phyloP scores from a whole-genome alignment of 1,140 invertebrate genomes.

The Drosophila bifasciata region DNA sequence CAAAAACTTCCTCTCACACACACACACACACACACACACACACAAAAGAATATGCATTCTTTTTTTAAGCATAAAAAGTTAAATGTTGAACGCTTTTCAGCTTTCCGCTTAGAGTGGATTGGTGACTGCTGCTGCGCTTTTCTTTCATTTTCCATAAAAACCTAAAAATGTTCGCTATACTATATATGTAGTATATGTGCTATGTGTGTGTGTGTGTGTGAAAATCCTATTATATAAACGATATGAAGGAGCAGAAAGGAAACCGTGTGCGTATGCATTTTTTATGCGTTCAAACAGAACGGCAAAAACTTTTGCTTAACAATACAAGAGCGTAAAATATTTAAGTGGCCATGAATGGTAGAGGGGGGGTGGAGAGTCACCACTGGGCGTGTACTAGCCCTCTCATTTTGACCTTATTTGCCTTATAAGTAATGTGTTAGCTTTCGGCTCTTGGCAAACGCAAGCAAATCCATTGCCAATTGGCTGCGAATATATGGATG shows the following conservation, averaged over 20 bases:
- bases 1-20: too few relatives aligned
- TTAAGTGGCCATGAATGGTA: conserved; percentile 59
- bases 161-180: conserved; percentile 18
- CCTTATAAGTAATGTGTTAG: conserved; percentile 55
- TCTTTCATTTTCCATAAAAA: conserved; percentile 25
- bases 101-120: conserved; percentile 29
- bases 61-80: conserved; percentile 48
- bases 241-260: conserved; percentile 22
- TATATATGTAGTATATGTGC: too few relatives aligned
- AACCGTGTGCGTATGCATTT: conserved; percentile 56
- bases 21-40: too few relatives aligned
- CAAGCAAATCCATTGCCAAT: conserved; percentile 31
- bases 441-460: conserved; percentile 45
- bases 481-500: conserved; percentile 36
- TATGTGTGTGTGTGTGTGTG: conserved; percentile 14
- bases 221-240: conserved; percentile 50
- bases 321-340: conserved; percentile 69
- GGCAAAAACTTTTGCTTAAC: conserved; percentile 53
- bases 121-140: conserved; percentile 19
- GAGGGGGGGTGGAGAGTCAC: background rate
- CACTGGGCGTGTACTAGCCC: background rate
- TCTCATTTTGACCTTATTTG: conserved; percentile 58
- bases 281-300: conserved; percentile 39
- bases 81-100: conserved; percentile 38
- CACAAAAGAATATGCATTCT: conserved; percentile 11